Evolutionary conservation across 2,797 vertebrate genomes (phyloP).

Genomic region (Labeo calbasu): DNA sequence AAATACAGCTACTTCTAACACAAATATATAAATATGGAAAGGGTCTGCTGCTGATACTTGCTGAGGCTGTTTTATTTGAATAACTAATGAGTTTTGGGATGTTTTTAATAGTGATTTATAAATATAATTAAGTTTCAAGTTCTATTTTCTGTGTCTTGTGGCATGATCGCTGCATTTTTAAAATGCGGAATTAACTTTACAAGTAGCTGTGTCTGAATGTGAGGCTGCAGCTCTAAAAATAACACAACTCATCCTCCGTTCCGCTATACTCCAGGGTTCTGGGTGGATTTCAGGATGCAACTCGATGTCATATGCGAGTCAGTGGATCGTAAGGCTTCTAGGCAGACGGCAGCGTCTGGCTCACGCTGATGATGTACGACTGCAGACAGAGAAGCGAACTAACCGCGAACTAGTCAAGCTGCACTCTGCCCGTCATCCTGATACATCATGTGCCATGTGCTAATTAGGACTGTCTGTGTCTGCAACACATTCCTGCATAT

Average conservation of each 20-base stretch:
- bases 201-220: background rate
- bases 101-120: too few species aligned
- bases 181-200: background rate
- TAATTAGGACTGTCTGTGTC: conserved; percentile 66
- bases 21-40: too few species aligned
- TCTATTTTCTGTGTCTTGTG: background rate
- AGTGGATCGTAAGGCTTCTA: conserved; percentile 46
- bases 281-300: background rate
- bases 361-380: conserved; percentile 61
- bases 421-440: conserved; percentile 58
- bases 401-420: conserved; percentile 47
- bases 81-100: too few species aligned
- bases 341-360: conserved; percentile 55
- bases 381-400: conserved; percentile 48
- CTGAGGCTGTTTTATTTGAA: too few species aligned
- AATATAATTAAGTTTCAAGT: background rate
- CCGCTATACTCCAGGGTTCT: background rate
- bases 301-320: conserved; percentile 62
- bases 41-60: too few species aligned
- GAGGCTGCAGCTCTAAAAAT: background rate
- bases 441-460: conserved; percentile 55
- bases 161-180: background rate
- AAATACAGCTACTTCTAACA: too few species aligned
- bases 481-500: conserved; percentile 53
- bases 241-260: background rate